phyloP scores from a whole-genome alignment of 1,140 invertebrate genomes.

The Drosophila orena region DNA sequence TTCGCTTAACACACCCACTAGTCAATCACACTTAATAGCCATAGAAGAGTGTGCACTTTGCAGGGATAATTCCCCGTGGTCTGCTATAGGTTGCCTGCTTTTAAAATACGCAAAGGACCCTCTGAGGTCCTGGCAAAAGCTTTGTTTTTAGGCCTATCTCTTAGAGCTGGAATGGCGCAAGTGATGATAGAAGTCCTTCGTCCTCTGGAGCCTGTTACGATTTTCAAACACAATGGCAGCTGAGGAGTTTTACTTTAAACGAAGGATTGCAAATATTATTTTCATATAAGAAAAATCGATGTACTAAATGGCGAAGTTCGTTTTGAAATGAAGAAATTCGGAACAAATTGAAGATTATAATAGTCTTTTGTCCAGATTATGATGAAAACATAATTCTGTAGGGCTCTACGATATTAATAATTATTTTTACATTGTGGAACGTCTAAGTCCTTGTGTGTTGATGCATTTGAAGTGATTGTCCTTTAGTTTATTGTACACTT shows the following conservation, averaged over 20 bases:
- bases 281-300: no score
- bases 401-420: not conserved
- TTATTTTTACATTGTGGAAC: not conserved
- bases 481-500: conserved; percentile 3
- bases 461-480: conserved; percentile 18
- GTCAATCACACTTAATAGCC: conserved; percentile 11
- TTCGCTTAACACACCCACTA: conserved; percentile 57
- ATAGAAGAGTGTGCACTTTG: not conserved
- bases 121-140: not conserved
- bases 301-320: not conserved
- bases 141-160: not conserved
- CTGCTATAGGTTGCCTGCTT: not conserved
- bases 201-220: no score
- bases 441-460: conserved; percentile 11
- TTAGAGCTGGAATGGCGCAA: no score
- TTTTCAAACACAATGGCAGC: no score
- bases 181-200: no score
- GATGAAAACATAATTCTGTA: not conserved
- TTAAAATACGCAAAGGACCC: not conserved
- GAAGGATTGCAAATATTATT: no score
- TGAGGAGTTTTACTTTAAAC: no score
- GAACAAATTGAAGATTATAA: not conserved
- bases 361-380: no score
- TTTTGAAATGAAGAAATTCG: not conserved
- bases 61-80: not conserved